Evolutionary conservation across 2,888 invertebrate genomes (phyloP).

Genomic region (Helicoverpa assulta): DNA sequence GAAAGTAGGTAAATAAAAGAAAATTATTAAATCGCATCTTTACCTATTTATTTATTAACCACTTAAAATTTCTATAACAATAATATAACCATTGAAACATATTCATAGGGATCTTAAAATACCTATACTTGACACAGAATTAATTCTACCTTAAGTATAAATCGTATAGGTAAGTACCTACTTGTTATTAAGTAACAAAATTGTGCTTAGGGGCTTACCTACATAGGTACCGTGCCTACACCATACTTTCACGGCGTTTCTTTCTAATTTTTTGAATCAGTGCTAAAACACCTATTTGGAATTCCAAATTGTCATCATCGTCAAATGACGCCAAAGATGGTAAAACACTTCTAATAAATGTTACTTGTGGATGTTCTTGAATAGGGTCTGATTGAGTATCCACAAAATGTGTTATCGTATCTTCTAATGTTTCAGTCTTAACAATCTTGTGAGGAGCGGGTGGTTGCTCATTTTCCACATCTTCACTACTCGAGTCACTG

Average conservation of each 20-base stretch:
- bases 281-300: conserved; percentile 25
- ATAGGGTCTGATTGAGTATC: conserved; percentile 16
- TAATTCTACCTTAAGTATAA: too few species aligned
- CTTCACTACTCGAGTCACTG: conserved; percentile 21
- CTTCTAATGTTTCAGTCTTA: conserved; percentile 24
- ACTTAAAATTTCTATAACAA: too few species aligned
- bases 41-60: too few species aligned
- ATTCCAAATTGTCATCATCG: conserved; percentile 18
- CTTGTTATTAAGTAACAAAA: too few species aligned
- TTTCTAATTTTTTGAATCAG: conserved; percentile 29
- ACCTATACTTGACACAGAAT: too few species aligned
- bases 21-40: too few species aligned
- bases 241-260: conserved; percentile 16
- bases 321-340: conserved; percentile 22
- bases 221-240: too few species aligned
- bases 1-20: too few species aligned
- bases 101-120: too few species aligned
- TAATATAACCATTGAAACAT: too few species aligned
- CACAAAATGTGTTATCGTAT: conserved; percentile 27
- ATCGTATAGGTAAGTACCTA: too few species aligned
- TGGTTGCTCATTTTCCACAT: conserved; percentile 14
- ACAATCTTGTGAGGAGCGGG: conserved; percentile 23
- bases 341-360: conserved; percentile 31
- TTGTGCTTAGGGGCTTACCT: too few species aligned
- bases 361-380: conserved; percentile 22